A percentile compares a stretch with the other conserved stretches of the same genome.
phyloP scores from a whole-genome alignment of 37 sponge, comb jelly and placozoan genomes.

The Dysidea cf. avara region DNA sequence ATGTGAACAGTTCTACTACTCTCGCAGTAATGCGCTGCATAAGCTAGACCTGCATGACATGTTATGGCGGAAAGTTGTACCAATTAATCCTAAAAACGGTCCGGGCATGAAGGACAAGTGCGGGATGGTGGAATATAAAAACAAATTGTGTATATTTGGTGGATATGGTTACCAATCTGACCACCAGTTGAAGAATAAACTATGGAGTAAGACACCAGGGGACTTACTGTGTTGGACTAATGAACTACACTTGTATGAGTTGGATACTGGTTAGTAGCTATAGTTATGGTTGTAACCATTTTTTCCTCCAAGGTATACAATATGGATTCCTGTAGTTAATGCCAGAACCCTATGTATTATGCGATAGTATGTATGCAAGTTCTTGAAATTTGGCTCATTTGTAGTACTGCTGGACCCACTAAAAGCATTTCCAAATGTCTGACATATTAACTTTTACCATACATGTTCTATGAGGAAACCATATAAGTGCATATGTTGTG shows the following conservation, averaged over 20 bases:
- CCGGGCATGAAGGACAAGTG: conserved; percentile 52
- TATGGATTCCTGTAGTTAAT: no score
- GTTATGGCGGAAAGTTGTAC: conserved; percentile 18
- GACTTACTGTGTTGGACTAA: conserved; percentile 61
- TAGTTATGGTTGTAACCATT: no score
- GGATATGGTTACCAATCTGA: conserved; percentile 51
- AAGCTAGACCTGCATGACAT: conserved; percentile 17
- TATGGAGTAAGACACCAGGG: conserved; percentile 21
- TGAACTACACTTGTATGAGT: conserved; percentile 71
- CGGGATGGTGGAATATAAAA: conserved; percentile 41
- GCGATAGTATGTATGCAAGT: no score
- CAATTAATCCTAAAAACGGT: background rate
- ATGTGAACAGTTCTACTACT: background rate
- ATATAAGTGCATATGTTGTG: no score
- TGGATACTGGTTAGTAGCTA: no score
- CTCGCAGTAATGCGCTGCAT: conserved; percentile 23
- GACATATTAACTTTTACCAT: no score
- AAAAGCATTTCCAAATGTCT: no score
- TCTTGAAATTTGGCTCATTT: no score
- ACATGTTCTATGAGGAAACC: no score
- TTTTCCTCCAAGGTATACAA: no score
- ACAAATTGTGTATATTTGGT: conserved; percentile 56
- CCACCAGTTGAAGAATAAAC: background rate
- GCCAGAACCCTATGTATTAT: no score
- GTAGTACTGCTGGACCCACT: no score